phyloP scores from a whole-genome alignment of 2,797 vertebrate genomes.

The Xyrichtys novacula region DNA sequence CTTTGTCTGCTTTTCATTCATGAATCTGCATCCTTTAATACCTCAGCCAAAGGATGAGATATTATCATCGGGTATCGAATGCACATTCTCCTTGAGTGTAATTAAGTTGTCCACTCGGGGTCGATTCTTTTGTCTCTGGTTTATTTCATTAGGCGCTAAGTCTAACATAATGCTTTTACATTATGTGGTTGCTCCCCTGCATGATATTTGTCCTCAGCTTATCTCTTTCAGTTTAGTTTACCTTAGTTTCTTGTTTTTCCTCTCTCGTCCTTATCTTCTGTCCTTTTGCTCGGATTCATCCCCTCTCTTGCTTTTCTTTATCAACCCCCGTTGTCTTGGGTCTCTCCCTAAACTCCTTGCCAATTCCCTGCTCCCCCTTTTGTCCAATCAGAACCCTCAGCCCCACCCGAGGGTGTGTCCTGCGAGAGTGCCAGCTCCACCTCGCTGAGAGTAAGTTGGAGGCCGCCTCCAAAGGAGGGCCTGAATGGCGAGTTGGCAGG shows the following conservation, averaged over 20 bases:
- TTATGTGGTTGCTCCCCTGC: conserved; percentile 48
- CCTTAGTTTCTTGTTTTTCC: conserved; percentile 73
- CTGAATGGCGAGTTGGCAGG: conserved; percentile 91
- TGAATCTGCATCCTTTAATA: conserved; percentile 58
- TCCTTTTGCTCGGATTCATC: conserved; percentile 68
- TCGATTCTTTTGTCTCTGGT: conserved; percentile 75
- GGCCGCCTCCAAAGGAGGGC: conserved; percentile 89
- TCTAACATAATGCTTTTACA: conserved; percentile 60
- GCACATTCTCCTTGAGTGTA: conserved; percentile 73
- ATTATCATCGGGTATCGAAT: conserved; percentile 65
- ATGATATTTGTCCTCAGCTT: conserved; percentile 58
- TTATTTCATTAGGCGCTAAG: conserved; percentile 70
- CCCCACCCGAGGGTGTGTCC: conserved; percentile 93
- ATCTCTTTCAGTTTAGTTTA: conserved; percentile 68
- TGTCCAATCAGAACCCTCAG: conserved; percentile 92
- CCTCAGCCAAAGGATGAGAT: conserved; percentile 61
- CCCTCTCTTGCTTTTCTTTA: conserved; percentile 62
- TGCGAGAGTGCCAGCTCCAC: conserved; percentile 93
- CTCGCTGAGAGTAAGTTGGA: conserved; percentile 97
- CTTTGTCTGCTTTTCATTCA: conserved; percentile 62
- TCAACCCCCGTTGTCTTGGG: conserved; percentile 41
- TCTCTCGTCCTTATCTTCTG: conserved; percentile 75
- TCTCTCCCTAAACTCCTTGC: conserved; percentile 68
- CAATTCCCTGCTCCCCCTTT: conserved; percentile 78
- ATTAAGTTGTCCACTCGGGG: conserved; percentile 82